Base-by-base conservation (phyloP, 2,888 invertebrate species). In the Deilephila elpenor region DNA sequence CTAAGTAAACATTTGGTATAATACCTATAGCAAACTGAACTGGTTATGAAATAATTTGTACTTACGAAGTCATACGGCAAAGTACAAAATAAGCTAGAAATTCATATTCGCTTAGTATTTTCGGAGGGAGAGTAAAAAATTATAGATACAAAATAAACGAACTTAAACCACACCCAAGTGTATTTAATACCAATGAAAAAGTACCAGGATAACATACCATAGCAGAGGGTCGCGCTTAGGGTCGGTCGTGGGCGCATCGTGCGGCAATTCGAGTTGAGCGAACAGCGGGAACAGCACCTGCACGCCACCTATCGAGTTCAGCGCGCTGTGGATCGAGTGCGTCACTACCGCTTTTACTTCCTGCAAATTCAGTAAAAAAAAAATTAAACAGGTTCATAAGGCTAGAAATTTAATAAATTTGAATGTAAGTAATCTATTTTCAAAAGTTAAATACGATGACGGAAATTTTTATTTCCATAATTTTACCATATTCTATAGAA, bases 291-390 rank as follows among this genome's bases (percentile, higher is more conserved):
- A 99, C 80, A 99, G 95, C 86, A 99, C 99, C 95, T 98, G 99
- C 88, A 99, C 99, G 77, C 99, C 99, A 78, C 99, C 99, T 88
- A 99, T 98, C 73, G 99, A 99, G 95, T 99, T 99, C 84, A 99
- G 96, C 56, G 99, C 99, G 93, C 98, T 98, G 96, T 99, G 99
- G 95, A 99, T 99, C 88, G 99, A 99, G 95, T 99, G 98, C 76
- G 99, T 99, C 88, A 99, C 98, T 86, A 99, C 99, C 83, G 99
- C 99, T 96, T 99, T 99, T 84, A 99, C 99, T 91, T 99, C 99
- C 98, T 99, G 95, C 53, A 72, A 73, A 74, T 3, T 19, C 5
- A 70, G 17, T 20, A n/a, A 59, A n/a, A 60, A n/a, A 19, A 44
- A 1, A 19, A n/a, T 19, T 56, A 56, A 11, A 14, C 44, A 44